Percentiles rank a stretch among this genome's conserved stretches.
Evolutionary conservation across 1,140 invertebrate genomes (phyloP).

Genomic region (Orchestia grillus): DNA sequence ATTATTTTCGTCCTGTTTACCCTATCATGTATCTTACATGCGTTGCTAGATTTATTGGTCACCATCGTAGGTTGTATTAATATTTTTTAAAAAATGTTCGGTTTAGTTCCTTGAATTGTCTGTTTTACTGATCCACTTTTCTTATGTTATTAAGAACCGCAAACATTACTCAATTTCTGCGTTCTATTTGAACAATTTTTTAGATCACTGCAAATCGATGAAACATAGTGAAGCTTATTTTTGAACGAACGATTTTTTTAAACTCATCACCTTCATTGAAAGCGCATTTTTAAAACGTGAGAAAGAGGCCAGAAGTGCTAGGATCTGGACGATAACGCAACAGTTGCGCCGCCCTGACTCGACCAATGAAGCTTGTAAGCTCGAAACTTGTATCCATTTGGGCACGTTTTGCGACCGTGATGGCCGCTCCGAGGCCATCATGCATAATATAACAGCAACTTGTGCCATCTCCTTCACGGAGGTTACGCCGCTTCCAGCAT

Average conservation of each 20-base stretch:
- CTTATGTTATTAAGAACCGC: too few species aligned
- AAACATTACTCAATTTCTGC: too few species aligned
- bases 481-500: conserved; percentile 17
- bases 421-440: background rate
- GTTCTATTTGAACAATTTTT: background rate
- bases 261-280: background rate
- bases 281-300: background rate
- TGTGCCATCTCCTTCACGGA: conserved; percentile 44
- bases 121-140: too few species aligned
- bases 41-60: background rate
- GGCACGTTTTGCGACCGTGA: conserved; percentile 43
- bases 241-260: background rate
- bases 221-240: background rate
- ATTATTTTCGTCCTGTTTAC: background rate
- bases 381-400: conserved; percentile 22
- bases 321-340: conserved; percentile 8
- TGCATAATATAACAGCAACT: conserved; percentile 53
- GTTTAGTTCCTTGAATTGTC: too few species aligned
- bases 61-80: background rate
- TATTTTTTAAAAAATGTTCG: too few species aligned
- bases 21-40: background rate
- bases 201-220: background rate
- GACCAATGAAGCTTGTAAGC: conserved; percentile 42
- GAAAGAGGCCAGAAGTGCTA: background rate
- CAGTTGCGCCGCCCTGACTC: background rate